phyloP scores from a whole-genome alignment of 2,797 vertebrate genomes.

The Girardinus metallicus region DNA sequence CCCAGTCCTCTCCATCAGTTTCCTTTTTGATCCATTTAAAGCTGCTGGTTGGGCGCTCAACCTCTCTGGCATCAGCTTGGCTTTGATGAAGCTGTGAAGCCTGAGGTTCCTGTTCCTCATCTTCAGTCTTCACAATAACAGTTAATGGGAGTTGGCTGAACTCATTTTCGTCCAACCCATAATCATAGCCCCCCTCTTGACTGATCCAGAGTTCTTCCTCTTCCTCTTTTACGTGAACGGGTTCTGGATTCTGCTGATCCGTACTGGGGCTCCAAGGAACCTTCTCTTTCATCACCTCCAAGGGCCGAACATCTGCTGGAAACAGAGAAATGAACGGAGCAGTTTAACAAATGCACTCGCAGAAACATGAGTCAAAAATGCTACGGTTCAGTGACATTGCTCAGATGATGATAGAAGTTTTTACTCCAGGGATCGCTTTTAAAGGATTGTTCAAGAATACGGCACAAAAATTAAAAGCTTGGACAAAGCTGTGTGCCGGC shows the following conservation, averaged over 20 bases:
- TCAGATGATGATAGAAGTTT: not conserved
- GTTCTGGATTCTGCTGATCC: slow-evolving; percentile 1
- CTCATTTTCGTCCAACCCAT: not conserved
- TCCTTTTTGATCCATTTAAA: slow-evolving; percentile 13
- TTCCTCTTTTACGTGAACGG: slow-evolving; percentile 21
- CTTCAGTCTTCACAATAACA: slow-evolving; percentile 15
- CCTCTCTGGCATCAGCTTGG: not conserved
- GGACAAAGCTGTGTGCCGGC: not conserved
- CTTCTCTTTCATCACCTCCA: slow-evolving; percentile 25
- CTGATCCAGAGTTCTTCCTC: slow-evolving; percentile 29
- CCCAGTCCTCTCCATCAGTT: not conserved
- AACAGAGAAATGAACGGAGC: not conserved
- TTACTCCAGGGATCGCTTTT: too few relatives aligned
- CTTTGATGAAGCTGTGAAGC: not conserved
- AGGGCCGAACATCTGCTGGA: slow-evolving; percentile 9
- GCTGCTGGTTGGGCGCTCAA: not conserved
- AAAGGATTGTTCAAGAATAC: not conserved
- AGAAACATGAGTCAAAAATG: not conserved
- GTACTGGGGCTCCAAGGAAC: slow-evolving; percentile 4
- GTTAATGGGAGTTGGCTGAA: slow-evolving; percentile 13
- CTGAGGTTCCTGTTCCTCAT: slow-evolving; percentile 14
- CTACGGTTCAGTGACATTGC: not conserved
- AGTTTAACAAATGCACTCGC: not conserved
- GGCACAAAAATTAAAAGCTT: not conserved
- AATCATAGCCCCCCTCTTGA: slow-evolving; percentile 1